These are phyloP conservation scores for Tokudaia muenninki DNA, from an alignment of 2,797 vertebrate species.

Conservation along the genomic window DNA sequence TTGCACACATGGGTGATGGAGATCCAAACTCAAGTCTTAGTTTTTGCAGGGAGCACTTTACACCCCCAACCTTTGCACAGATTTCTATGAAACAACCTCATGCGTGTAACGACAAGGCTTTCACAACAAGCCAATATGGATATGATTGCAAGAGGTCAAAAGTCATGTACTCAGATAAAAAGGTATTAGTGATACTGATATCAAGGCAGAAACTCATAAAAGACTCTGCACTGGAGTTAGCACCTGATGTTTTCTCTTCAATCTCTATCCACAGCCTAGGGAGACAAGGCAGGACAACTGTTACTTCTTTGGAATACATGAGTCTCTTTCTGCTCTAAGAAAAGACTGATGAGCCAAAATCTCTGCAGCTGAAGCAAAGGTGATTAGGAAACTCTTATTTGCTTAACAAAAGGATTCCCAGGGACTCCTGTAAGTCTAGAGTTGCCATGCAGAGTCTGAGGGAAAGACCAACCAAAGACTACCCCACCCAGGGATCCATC, in stretches of 20 bases:
- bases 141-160: not conserved
- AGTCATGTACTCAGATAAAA: not conserved
- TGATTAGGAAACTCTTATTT: slow-evolving; percentile 73
- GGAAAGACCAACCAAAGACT: no score
- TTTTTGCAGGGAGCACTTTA: not conserved
- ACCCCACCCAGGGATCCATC: no score
- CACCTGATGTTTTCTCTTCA: not conserved
- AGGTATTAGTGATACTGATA: not conserved
- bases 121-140: not conserved
- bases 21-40: not conserved
- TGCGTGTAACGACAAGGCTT: not conserved
- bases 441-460: not conserved
- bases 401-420: slow-evolving; percentile 68
- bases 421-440: slow-evolving; percentile 51
- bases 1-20: not conserved
- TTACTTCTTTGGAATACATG: not conserved
- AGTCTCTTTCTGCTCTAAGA: slow-evolving; percentile 31
- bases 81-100: not conserved
- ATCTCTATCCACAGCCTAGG: not conserved
- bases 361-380: slow-evolving; percentile 11
- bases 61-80: fast-evolving
- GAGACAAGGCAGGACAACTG: not conserved
- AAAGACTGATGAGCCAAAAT: slow-evolving; percentile 54
- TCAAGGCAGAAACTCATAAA: not conserved
- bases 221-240: not conserved